Conservation (phyloP, 2,113 vertebrate species). For the Chaetorhynchus papuensis region DNA sequence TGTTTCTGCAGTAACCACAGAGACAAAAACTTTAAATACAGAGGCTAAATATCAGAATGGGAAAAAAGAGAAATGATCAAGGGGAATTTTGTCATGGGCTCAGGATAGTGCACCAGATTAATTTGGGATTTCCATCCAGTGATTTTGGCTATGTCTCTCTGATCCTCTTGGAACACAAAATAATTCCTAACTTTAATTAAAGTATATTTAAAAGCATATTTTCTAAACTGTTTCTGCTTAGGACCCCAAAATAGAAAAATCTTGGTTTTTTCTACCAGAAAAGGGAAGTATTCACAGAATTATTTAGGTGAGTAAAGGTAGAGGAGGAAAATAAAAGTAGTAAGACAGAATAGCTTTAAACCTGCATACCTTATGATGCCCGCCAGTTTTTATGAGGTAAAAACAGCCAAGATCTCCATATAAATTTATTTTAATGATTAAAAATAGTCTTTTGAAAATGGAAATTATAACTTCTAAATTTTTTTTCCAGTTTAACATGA, state of each 20-base stretch:
- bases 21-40: not conserved
- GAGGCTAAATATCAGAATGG: not conserved
- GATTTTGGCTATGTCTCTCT: not conserved
- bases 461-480: not conserved
- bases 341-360: not conserved
- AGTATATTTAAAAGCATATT: not conserved
- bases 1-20: not conserved
- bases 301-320: not conserved
- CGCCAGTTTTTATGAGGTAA: not conserved
- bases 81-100: not conserved
- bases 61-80: not conserved
- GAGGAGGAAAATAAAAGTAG: not conserved
- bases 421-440: not conserved
- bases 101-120: not conserved
- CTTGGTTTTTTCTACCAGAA: not conserved
- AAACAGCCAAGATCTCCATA: not conserved
- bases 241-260: not conserved
- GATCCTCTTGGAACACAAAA: not conserved
- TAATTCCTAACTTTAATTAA: not conserved
- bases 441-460: not conserved
- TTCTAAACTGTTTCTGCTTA: not conserved
- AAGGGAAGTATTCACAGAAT: not conserved
- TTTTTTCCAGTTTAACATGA: not conserved
- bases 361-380: not conserved
- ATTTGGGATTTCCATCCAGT: not conserved